phyloP scores from a whole-genome alignment of 1,140 invertebrate species.

The Papilio xuthus region DNA sequence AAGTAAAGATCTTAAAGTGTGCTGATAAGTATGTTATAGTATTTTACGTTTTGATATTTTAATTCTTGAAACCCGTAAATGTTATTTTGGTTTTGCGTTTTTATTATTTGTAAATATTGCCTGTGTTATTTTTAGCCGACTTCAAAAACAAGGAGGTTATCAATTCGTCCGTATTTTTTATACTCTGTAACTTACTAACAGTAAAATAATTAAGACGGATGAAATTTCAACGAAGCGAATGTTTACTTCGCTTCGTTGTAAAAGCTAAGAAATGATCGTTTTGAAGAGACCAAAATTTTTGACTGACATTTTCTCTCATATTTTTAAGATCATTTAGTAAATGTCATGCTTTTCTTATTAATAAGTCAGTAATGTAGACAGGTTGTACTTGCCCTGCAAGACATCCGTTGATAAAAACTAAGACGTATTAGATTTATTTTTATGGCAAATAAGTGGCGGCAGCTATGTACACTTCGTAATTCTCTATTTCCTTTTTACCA shows the following conservation, averaged over 20 bases:
- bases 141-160: too few relatives aligned
- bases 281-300: neutral
- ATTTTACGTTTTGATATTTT: neutral
- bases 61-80: neutral
- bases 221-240: neutral
- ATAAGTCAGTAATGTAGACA: neutral
- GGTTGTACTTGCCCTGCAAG: slow-evolving; percentile 2
- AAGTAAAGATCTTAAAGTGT: neutral
- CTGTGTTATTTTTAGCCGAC: too few relatives aligned
- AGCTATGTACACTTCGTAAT: neutral
- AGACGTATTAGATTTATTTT: neutral
- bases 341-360: neutral
- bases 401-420: neutral
- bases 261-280: neutral
- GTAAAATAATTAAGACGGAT: neutral
- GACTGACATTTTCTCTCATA: neutral
- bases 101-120: too few relatives aligned
- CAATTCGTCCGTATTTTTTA: neutral
- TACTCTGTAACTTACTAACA: neutral
- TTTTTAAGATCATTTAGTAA: neutral
- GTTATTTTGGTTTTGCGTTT: neutral
- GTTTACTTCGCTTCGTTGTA: neutral
- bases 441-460: neutral
- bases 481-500: neutral
- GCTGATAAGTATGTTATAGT: neutral